These are phyloP conservation scores for Cryptotis parvus DNA, from an alignment of 2,113 vertebrate species.

Conservation along the genomic window DNA sequence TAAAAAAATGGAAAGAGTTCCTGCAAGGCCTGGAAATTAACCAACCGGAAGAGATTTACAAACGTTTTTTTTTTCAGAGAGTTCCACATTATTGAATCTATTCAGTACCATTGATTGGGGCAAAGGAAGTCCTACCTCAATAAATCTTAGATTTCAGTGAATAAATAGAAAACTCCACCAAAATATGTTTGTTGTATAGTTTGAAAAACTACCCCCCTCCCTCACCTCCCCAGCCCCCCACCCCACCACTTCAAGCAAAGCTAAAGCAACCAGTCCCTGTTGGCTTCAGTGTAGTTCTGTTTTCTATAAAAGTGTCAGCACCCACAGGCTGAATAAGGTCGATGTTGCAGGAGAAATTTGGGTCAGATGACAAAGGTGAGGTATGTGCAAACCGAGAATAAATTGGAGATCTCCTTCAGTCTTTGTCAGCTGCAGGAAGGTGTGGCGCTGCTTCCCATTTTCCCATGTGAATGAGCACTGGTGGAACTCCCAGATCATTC, in stretches of 20 bases:
- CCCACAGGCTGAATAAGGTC: background rate
- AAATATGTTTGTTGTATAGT: conserved; percentile 2
- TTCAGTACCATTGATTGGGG: background rate
- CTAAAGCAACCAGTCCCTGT: background rate
- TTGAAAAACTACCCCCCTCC: background rate
- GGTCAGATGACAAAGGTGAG: conserved; percentile 7
- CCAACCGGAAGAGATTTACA: background rate
- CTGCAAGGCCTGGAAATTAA: background rate
- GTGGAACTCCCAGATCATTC: background rate
- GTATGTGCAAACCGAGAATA: background rate
- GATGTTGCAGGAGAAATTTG: background rate
- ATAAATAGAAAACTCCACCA: background rate
- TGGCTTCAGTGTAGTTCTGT: background rate
- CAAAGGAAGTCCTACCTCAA: background rate
- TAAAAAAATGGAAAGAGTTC: background rate
- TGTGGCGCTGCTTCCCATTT: background rate
- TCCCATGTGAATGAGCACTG: background rate
- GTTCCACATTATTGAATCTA: background rate
- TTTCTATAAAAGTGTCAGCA: background rate
- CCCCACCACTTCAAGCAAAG: background rate
- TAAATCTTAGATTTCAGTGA: background rate
- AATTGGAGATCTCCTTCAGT: background rate
- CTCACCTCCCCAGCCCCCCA: background rate
- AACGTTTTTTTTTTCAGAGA: background rate
- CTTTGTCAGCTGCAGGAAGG: background rate